These are phyloP conservation scores for Atherinomorus stipes DNA, from an alignment of 2,113 vertebrate genomes.

Conservation along the genomic window DNA sequence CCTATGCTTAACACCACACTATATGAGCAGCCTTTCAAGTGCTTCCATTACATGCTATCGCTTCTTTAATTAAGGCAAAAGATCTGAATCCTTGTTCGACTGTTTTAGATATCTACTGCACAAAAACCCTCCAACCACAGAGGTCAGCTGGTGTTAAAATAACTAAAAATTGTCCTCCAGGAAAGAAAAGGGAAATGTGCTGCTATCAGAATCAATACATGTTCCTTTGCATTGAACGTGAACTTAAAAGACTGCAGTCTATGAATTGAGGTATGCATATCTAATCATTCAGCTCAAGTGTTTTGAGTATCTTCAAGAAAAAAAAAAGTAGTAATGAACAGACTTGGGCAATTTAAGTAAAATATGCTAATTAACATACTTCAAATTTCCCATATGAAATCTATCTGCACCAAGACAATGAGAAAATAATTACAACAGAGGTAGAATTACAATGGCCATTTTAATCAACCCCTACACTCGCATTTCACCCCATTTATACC, in stretches of 20 bases:
- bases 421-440: conserved; percentile 88
- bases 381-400: conserved; percentile 85
- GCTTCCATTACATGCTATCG: not conserved
- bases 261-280: conserved; percentile 67
- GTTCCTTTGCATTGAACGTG: conserved; percentile 37
- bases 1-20: not conserved
- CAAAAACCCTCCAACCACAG: conserved; percentile 14
- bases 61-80: not conserved
- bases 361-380: conserved; percentile 85
- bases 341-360: conserved; percentile 74
- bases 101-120: not conserved
- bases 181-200: not conserved
- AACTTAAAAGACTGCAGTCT: conserved; percentile 53
- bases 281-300: conserved; percentile 75
- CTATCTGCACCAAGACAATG: conserved; percentile 85
- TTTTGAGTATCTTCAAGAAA: conserved; percentile 73
- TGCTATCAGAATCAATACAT: conserved; percentile 47
- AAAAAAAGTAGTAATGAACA: conserved; percentile 70
- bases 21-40: not conserved
- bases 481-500: conserved; percentile 88
- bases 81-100: not conserved
- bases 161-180: conserved; percentile 3
- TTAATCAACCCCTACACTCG: conserved; percentile 86
- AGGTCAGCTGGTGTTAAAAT: conserved; percentile 42
- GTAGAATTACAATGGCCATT: conserved; percentile 87